A percentile compares a stretch with the other conserved stretches of the same genome.
phyloP scores from a whole-genome alignment of 1,140 invertebrate genomes.

The Hycleus cichorii region DNA sequence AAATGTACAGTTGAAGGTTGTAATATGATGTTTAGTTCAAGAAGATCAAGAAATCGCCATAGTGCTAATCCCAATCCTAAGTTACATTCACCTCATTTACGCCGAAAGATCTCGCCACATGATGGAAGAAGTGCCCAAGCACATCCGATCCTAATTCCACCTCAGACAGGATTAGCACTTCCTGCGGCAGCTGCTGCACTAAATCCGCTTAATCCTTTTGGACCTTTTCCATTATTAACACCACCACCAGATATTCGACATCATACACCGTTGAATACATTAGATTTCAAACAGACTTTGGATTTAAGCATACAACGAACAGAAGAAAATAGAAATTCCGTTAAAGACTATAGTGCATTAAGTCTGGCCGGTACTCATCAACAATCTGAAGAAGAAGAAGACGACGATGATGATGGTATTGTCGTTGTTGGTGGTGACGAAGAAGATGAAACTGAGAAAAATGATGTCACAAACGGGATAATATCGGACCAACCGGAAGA shows the following conservation, averaged over 20 bases:
- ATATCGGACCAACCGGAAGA: slow-evolving; percentile 54
- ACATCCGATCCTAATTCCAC: slow-evolving; percentile 69
- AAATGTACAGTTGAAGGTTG: slow-evolving; percentile 98
- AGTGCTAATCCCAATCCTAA: slow-evolving; percentile 98
- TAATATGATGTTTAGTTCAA: slow-evolving; percentile 98
- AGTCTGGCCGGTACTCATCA: slow-evolving; percentile 25
- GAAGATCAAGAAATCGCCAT: slow-evolving; percentile 91
- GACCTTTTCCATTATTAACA: slow-evolving; percentile 66
- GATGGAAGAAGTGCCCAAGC: slow-evolving; percentile 82
- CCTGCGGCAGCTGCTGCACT: slow-evolving; percentile 50
- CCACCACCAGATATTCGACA: slow-evolving; percentile 64
- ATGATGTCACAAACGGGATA: slow-evolving; percentile 27
- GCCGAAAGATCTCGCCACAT: slow-evolving; percentile 87
- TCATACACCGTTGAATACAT: slow-evolving; percentile 49
- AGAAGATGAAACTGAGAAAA: slow-evolving; percentile 49
- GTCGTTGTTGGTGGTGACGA: slow-evolving; percentile 54
- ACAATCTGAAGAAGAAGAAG: slow-evolving; percentile 42
- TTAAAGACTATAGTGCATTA: slow-evolving; percentile 41
- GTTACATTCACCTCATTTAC: slow-evolving; percentile 87
- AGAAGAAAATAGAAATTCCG: slow-evolving; percentile 51
- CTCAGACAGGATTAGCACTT: slow-evolving; percentile 56
- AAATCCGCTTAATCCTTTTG: slow-evolving; percentile 62
- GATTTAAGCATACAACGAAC: slow-evolving; percentile 47
- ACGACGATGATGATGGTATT: slow-evolving; percentile 54
- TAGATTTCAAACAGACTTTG: slow-evolving; percentile 60